Evolutionary conservation across 2,888 invertebrate genomes (phyloP), one percentile per base, ranked within the genome.

Genomic region (Ellobium chinense): DNA sequence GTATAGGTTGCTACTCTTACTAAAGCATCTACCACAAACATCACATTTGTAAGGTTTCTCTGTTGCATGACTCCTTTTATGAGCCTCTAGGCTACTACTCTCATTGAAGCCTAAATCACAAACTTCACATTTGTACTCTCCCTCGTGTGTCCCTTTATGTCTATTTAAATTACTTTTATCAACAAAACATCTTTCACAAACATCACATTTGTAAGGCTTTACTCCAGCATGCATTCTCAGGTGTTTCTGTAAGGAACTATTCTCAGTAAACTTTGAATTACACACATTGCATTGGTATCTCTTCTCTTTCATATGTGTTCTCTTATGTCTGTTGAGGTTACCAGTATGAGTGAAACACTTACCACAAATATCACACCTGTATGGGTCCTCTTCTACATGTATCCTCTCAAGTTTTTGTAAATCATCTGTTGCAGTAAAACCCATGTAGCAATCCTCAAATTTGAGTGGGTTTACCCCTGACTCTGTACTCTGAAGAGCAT

Each of bases 321-420:
- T 36, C 36, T 77, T 63, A 39, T 83, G 82, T 14, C 69, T 65
- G 5, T 77, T 62, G 14, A 77, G 77, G 29, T 80, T 74, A 0
- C 80, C 69, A 24, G 72, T 83, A 69, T 73, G 69, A 18, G 80
- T 74, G 39, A 80, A 83, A 3, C 74, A 69, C 34, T 78, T 78
- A 3, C 74, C 77, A 60, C 82, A 83, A 2, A 63, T 63, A 34
- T 78, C 80, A 65, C 82, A 83, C 29, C 68, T 70, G 72, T 77
- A 83, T 0, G 80, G 80, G 7, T 69, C 78, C 18, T 75, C 68
- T 0, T 77, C 82, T 29, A 46, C 78, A 56, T 83, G 82, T 29
- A 62, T 80, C 12, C 74, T 60, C 70, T 72, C 65, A 68, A 80
- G 82, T 5, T 69, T 63, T 60, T 74, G 69, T 21, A 80, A 65